A percentile compares a stretch with the other conserved stretches of the same genome.
Evolutionary conservation across 2,888 invertebrate genomes (phyloP).

Genomic region (Hypomecis atomaria): DNA sequence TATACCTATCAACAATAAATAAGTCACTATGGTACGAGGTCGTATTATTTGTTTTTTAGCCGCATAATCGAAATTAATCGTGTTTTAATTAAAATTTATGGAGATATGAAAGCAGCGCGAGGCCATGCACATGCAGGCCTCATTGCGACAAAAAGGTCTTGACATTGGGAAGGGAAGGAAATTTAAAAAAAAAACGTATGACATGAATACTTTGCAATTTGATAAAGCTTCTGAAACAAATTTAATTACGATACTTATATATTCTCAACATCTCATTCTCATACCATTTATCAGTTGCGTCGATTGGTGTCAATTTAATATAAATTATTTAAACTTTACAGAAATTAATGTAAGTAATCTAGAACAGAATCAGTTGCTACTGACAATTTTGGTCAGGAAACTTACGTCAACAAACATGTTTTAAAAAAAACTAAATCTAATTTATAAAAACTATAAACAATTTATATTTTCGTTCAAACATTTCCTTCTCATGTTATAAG

Average conservation of each 20-base stretch:
- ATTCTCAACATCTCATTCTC: too few relatives aligned
- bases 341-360: too few relatives aligned
- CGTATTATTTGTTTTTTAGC: slow-evolving; percentile 21
- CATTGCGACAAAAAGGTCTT: slow-evolving; percentile 13
- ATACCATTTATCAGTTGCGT: too few relatives aligned
- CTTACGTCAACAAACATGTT: too few relatives aligned
- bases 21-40: slow-evolving; percentile 6
- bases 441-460: neutral
- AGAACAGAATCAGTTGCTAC: too few relatives aligned
- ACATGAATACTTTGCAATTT: neutral
- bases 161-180: slow-evolving; percentile 2
- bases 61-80: slow-evolving; percentile 20
- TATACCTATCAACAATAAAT: neutral
- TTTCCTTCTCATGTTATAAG: neutral
- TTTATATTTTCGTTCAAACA: neutral
- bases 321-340: too few relatives aligned
- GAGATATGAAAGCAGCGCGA: slow-evolving; percentile 23
- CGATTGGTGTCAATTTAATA: too few relatives aligned
- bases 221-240: too few relatives aligned
- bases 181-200: neutral
- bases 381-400: neutral
- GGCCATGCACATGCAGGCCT: slow-evolving; percentile 12
- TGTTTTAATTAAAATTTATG: slow-evolving; percentile 19
- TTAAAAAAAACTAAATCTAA: neutral
- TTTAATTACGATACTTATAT: too few relatives aligned